Evolutionary conservation across 1,140 invertebrate genomes (phyloP), one percentile per base, ranked within the genome.

Genomic region (Trichogramma pretiosum): DNA sequence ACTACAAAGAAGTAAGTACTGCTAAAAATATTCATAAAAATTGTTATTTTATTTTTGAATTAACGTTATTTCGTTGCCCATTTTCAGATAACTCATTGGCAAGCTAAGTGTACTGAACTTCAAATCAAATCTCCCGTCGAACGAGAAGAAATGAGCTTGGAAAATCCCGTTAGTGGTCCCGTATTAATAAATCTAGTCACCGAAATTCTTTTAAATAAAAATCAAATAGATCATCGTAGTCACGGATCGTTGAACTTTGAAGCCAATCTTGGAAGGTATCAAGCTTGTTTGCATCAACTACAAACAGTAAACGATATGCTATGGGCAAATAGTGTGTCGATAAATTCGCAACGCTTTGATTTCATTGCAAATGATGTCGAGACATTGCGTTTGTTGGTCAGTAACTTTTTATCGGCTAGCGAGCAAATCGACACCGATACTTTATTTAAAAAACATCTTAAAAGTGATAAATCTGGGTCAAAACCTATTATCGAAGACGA

Each of bases 271-370:
- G 70, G 67, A 21, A 50, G 60, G 2, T 69, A 68, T 37, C 50
- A 60, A 22, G 46, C 54, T 22, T 63, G 67, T 52, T 53, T 62
- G 5, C 42, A 51, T 13, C 64, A 73, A 39, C 50, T 79, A 4
- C 57, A 59, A 24, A 48, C 52, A 13, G 21, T 78, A 9, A 69
- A 71, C 38, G 55, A 65, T 32, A 63, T 72, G 13, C 51, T 79
- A 3, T 80, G 77, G 78, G 61, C 54, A 7, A 77, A 78, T 54
- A 67, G 64, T 41, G 50, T 61, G 3, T 32, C 61, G 0, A 52
- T 75, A 1, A 72, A 66, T 46, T 68, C 65, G 0, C 3, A 28
- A 1, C 37, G 59, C 11, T 63, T 68, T 26, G 43, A 64, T 16
- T 48, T 46, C 9, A 17, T 48, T 36, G 43, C 7, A 5, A 70